Evolutionary conservation across 2,888 invertebrate genomes (phyloP).

Genomic region (Nephrotoma guestfalica): DNA sequence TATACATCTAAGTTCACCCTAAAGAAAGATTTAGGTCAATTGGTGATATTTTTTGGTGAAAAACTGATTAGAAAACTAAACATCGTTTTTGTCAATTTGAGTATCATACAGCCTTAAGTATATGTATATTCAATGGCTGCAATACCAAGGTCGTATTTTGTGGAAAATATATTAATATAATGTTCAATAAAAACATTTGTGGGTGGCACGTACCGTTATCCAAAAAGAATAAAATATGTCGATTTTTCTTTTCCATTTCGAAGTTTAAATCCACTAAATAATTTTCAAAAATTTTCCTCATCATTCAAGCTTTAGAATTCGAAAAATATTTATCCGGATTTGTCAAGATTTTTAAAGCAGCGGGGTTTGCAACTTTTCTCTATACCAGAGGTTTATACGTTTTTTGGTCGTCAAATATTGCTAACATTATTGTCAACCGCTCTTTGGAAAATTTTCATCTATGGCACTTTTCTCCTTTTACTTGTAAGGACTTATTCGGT

Average conservation of each 20-base stretch:
- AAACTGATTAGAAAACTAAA: too few relatives aligned
- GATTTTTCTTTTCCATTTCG: neutral
- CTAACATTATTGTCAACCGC: neutral
- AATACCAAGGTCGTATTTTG: too few relatives aligned
- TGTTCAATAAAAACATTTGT: neutral
- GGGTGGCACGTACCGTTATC: slow-evolving; percentile 1
- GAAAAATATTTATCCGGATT: neutral
- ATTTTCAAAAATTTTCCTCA: neutral
- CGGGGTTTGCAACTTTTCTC: neutral
- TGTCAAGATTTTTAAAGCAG: neutral
- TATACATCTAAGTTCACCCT: too few relatives aligned
- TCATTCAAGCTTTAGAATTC: slow-evolving; percentile 1
- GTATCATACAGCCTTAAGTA: too few relatives aligned
- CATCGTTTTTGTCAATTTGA: too few relatives aligned
- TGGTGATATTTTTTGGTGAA: too few relatives aligned
- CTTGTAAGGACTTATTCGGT: neutral
- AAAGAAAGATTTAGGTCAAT: too few relatives aligned
- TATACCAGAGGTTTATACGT: neutral
- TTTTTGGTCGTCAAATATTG: neutral
- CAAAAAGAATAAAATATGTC: neutral
- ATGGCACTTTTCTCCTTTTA: neutral
- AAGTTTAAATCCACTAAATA: neutral
- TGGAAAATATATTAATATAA: neutral
- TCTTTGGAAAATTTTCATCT: slow-evolving; percentile 1
- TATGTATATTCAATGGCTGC: too few relatives aligned